Percentiles rank a stretch among this genome's conserved stretches.
Evolutionary conservation across 2,797 vertebrate genomes (phyloP).

Genomic region (Coregonus suidteri): DNA sequence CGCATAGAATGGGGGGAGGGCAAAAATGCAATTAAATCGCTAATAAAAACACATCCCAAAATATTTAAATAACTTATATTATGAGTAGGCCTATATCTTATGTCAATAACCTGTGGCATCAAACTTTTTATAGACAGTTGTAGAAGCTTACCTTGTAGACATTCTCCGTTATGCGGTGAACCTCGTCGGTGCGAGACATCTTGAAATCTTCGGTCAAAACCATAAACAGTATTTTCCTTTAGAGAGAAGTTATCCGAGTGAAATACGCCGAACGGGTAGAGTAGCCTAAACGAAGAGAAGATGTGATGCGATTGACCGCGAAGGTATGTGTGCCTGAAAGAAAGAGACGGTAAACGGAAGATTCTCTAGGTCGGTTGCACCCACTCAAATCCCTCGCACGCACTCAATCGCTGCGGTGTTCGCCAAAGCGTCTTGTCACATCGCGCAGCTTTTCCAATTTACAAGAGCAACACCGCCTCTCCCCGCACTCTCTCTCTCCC

Average conservation of each 20-base stretch:
- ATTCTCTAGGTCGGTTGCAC: constrained; percentile 42
- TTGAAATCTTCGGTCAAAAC: constrained; percentile 84
- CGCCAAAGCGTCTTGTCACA: constrained; percentile 41
- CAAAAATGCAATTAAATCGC: neutral
- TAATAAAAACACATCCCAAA: neutral
- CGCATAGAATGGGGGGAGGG: neutral
- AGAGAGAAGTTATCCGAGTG: constrained; percentile 58
- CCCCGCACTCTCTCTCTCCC: neutral
- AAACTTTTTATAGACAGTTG: constrained; percentile 65
- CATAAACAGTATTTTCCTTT: constrained; percentile 75
- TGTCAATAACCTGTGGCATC: constrained; percentile 10
- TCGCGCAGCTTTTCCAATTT: constrained; percentile 28
- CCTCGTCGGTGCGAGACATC: constrained; percentile 98
- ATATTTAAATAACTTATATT: neutral
- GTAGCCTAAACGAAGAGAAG: neutral
- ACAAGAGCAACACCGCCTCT: constrained; percentile 16
- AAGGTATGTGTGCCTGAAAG: constrained; percentile 28
- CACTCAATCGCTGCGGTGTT: constrained; percentile 46
- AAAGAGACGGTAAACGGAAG: constrained; percentile 22
- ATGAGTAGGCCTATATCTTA: neutral
- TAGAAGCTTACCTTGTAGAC: constrained; percentile 91
- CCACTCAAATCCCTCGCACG: constrained; percentile 67
- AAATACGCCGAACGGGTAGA: constrained; percentile 24
- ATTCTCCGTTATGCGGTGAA: constrained; percentile 94
- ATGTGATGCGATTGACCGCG: constrained; percentile 33